Base-by-base conservation (phyloP, 2,113 vertebrate genomes). In the Perca flavescens region DNA sequence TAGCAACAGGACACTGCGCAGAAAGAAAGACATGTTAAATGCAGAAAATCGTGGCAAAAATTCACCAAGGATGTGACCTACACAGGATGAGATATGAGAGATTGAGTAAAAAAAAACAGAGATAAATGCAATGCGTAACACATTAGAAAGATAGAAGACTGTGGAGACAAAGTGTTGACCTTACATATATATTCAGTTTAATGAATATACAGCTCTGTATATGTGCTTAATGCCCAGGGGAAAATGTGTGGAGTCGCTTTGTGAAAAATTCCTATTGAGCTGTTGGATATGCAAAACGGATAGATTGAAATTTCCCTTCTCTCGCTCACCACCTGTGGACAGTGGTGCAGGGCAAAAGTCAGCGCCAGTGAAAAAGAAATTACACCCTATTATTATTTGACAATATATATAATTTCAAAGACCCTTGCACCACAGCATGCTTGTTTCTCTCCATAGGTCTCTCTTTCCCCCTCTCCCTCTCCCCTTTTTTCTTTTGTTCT, bases 401-500 rank as follows among this genome's bases (percentile, higher is more conserved):
- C 82, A 84, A 79, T 82, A 84, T 63, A 68, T 71, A 63, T 74
- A 56, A 76, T 89, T 92, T 89, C 72, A 88, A 85, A 90, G 79
- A 84, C 22, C 81, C 70, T 77, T 66, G 83, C 83, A 22, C 86
- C 79, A 80, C 72, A 63, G 79, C 62, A 16, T 67, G 78, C 85
- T 86, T 83, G 77, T 88, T 83, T 86, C 80, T 79, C 79, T 86
- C 69, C 22, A 52, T 70, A 36, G 31, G 68, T 68, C 79, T 68
- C 68, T 60, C 31, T 61, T 40, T 72, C 46, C 28, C 46, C 19
- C 67, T 63, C 78, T 77, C 60, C 67, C 57, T 10, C 70, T n/a
- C 77, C 60, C 69, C 67, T 46, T 67, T 43, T 43, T 84, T 82
- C 91, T 92, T 93, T 92, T 93, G 92, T 94, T 93, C 93, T 90